Evolutionary conservation across 2,797 vertebrate species (phyloP).

Genomic region (Siniperca obscura): DNA sequence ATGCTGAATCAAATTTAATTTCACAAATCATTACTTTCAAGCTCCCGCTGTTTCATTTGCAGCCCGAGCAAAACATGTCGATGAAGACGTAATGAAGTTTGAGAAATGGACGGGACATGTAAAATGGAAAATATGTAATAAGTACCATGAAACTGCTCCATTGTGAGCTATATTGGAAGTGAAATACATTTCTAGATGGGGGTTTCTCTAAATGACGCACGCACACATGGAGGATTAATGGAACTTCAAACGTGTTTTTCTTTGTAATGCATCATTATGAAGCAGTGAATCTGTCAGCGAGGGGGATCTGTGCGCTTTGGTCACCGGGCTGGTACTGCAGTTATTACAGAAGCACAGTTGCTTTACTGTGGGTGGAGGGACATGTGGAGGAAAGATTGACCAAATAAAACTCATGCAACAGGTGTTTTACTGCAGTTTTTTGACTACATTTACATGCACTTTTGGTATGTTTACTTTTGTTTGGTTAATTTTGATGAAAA

Average conservation of each 20-base stretch:
- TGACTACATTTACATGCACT: constrained; percentile 32
- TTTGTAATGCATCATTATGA: constrained; percentile 81
- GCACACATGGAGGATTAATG: constrained; percentile 73
- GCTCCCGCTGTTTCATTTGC: constrained; percentile 67
- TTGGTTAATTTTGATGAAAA: constrained; percentile 28
- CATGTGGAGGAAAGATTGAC: constrained; percentile 50
- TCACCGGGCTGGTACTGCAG: constrained; percentile 58
- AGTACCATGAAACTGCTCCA: constrained; percentile 68
- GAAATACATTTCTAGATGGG: constrained; percentile 72
- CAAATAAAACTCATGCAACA: constrained; percentile 55
- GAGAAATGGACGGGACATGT: constrained; percentile 54
- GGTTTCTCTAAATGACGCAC: constrained; percentile 74
- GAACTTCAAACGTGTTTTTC: constrained; percentile 82
- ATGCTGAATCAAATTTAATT: constrained; percentile 70
- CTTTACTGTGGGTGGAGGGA: constrained; percentile 44
- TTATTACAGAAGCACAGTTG: constrained; percentile 53
- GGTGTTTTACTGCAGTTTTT: constrained; percentile 52
- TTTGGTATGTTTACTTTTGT: background rate
- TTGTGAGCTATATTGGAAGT: constrained; percentile 69
- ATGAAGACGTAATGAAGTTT: constrained; percentile 68
- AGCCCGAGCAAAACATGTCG: constrained; percentile 58
- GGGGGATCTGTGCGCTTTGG: constrained; percentile 66
- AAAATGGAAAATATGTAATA: constrained; percentile 77
- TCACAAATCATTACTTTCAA: constrained; percentile 69
- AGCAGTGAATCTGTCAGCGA: constrained; percentile 82